phyloP scores from a whole-genome alignment of 2,113 vertebrate species.

The Hassar affinis region DNA sequence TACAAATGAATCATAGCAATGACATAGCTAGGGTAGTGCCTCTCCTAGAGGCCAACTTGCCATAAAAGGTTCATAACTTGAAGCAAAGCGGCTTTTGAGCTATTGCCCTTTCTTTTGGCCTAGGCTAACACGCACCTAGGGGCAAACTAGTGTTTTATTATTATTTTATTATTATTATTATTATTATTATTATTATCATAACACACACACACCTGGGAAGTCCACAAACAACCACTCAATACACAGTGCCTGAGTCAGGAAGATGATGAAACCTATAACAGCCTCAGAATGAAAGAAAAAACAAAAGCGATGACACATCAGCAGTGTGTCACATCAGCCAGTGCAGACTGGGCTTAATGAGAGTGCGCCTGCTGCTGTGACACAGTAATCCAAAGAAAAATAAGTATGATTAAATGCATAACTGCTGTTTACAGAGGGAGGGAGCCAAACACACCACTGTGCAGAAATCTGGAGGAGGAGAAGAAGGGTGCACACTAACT shows the following conservation, averaged over 20 bases:
- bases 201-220: neutral
- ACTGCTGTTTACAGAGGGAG: constrained; percentile 40
- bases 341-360: constrained; percentile 1
- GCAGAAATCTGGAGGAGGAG: neutral
- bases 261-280: constrained; percentile 22
- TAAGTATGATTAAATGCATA: constrained; percentile 25
- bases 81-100: too few relatives aligned
- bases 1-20: too few relatives aligned
- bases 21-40: too few relatives aligned
- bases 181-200: too few relatives aligned
- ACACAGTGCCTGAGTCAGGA: neutral
- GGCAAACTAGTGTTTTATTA: too few relatives aligned
- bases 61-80: too few relatives aligned
- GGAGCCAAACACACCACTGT: constrained; percentile 14
- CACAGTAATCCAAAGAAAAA: constrained; percentile 28
- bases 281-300: neutral
- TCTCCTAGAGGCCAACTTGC: too few relatives aligned
- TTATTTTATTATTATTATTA: too few relatives aligned
- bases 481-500: neutral
- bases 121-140: too few relatives aligned
- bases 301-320: constrained; percentile 9
- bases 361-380: neutral
- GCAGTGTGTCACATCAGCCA: neutral
- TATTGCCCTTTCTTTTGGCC: too few relatives aligned
- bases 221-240: neutral